Conservation (phyloP, 1,140 invertebrate genomes). For the Diploscapter pachys region DNA sequence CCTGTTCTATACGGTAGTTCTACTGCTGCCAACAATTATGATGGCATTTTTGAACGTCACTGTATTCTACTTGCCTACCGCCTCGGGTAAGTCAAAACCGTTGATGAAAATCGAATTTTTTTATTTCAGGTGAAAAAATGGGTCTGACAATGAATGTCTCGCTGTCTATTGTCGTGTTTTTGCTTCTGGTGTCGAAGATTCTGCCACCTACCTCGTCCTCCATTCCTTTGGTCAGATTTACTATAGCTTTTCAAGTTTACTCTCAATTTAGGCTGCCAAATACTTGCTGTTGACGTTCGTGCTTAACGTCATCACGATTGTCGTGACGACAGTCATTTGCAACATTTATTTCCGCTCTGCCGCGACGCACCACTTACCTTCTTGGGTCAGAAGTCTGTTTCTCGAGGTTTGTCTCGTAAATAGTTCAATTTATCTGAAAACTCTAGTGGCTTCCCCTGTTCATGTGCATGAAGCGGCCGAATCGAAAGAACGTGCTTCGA, state of each 20-base stretch:
- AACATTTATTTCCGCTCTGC: constrained; percentile 35
- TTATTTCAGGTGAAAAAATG: constrained; percentile 27
- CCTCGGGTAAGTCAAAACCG: constrained; percentile 52
- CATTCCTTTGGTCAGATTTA: constrained; percentile 34
- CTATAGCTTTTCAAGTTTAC: constrained; percentile 65
- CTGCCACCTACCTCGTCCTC: constrained; percentile 35
- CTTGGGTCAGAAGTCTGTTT: constrained; percentile 31
- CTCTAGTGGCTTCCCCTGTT: constrained; percentile 6
- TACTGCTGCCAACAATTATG: constrained; percentile 93
- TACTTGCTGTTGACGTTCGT: constrained; percentile 35
- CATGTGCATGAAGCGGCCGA: constrained; percentile 35
- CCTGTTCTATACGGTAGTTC: constrained; percentile 97
- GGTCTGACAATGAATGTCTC: constrained; percentile 35
- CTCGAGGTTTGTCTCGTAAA: constrained; percentile 11
- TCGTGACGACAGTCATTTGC: constrained; percentile 31
- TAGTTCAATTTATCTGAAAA: too few species aligned
- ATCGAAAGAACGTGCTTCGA: constrained; percentile 9
- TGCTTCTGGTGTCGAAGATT: constrained; percentile 35
- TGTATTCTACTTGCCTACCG: constrained; percentile 89
- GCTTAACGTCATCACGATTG: constrained; percentile 30
- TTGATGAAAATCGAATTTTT: too few species aligned
- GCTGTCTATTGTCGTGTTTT: constrained; percentile 37
- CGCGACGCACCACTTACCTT: constrained; percentile 30
- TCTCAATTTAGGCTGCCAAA: constrained; percentile 7
- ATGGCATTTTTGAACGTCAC: constrained; percentile 97